phyloP scores from a whole-genome alignment of 2,797 vertebrate genomes.

The Sebastes oblongus region DNA sequence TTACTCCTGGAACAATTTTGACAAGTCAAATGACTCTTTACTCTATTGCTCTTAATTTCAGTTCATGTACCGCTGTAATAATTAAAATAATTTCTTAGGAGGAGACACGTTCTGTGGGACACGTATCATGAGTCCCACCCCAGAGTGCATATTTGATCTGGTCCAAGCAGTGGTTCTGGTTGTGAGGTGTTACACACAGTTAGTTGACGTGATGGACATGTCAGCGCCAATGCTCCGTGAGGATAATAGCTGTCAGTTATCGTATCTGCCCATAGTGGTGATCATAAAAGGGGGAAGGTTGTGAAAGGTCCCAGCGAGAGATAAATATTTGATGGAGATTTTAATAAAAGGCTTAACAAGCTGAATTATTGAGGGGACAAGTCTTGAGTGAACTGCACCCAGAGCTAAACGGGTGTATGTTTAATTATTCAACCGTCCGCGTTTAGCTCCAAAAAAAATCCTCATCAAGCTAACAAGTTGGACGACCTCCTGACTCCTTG shows the following conservation, averaged over 20 bases:
- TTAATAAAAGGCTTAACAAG: constrained; percentile 81
- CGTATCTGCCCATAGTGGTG: constrained; percentile 30
- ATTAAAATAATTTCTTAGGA: constrained; percentile 34
- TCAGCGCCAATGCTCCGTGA: background rate
- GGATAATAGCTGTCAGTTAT: constrained; percentile 53
- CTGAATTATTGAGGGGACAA: constrained; percentile 82
- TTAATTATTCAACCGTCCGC: constrained; percentile 74
- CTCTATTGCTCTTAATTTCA: constrained; percentile 29
- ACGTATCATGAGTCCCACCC: background rate
- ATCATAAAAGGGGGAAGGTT: constrained; percentile 57
- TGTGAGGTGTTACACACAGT: constrained; percentile 31
- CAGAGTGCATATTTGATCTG: constrained; percentile 35
- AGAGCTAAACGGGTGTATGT: constrained; percentile 67
- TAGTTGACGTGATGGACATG: constrained; percentile 41
- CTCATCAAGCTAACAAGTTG: constrained; percentile 47
- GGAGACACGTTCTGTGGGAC: background rate
- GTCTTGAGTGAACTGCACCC: constrained; percentile 71
- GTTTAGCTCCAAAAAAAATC: constrained; percentile 44
- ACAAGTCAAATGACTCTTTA: constrained; percentile 20
- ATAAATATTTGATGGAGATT: constrained; percentile 81
- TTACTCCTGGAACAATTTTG: constrained; percentile 3
- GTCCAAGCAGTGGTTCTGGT: background rate
- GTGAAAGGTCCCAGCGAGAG: constrained; percentile 55
- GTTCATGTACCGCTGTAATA: constrained; percentile 4
- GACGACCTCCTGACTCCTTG: constrained; percentile 42